Evolutionary conservation across 2,888 invertebrate genomes (phyloP).

Genomic region (Argyresthia albistria): DNA sequence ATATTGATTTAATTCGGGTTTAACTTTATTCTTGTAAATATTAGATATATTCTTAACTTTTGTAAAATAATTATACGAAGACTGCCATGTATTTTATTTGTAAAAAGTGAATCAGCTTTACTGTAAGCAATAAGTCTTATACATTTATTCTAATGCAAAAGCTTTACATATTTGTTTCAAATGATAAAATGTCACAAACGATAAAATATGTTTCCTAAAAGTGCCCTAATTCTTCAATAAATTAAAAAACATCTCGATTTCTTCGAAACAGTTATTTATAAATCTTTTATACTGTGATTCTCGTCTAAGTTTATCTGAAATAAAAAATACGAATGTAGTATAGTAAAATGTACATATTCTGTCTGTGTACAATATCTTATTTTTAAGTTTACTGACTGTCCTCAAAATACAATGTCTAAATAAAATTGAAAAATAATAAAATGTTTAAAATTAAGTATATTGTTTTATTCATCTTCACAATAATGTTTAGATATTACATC

Average conservation of each 20-base stretch:
- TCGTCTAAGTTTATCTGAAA: slow-evolving; percentile 27
- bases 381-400: slow-evolving; percentile 33
- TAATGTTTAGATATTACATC: not conserved
- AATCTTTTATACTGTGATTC: slow-evolving; percentile 33
- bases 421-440: slow-evolving; percentile 18
- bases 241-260: not conserved
- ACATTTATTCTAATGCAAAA: slow-evolving; percentile 22
- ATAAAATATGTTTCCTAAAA: not conserved
- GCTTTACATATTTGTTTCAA: not conserved
- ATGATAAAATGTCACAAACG: not conserved
- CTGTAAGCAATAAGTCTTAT: slow-evolving; percentile 60
- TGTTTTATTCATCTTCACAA: slow-evolving; percentile 12
- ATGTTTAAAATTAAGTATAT: slow-evolving; percentile 11
- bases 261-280: not conserved
- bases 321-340: slow-evolving; percentile 5
- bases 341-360: slow-evolving; percentile 4
- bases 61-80: slow-evolving; percentile 59
- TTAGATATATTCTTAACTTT: slow-evolving; percentile 48
- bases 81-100: slow-evolving; percentile 62
- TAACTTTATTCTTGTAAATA: slow-evolving; percentile 60
- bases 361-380: slow-evolving; percentile 9
- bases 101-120: slow-evolving; percentile 61
- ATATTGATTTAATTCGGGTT: slow-evolving; percentile 54
- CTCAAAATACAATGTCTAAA: slow-evolving; percentile 25
- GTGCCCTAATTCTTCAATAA: not conserved